Conservation (phyloP, 1,140 invertebrate species). For the Littorina saxatilis region DNA sequence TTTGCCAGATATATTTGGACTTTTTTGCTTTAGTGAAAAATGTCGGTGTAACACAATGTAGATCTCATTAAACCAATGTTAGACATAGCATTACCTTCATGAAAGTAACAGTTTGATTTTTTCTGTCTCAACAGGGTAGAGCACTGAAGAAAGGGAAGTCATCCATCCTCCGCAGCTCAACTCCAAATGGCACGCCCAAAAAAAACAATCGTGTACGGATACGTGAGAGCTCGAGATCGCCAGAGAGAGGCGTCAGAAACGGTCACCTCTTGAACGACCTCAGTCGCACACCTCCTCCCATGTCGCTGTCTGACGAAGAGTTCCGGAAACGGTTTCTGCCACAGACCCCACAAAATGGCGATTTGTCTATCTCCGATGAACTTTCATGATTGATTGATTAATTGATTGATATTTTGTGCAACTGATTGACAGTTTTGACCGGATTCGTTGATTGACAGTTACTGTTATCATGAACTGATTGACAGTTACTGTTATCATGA, state of each 20-base stretch:
- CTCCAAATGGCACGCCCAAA: slow-evolving; percentile 35
- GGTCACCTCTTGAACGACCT: slow-evolving; percentile 10
- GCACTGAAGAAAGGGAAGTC: slow-evolving; percentile 27
- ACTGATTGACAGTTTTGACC: too few relatives aligned
- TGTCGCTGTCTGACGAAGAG: slow-evolving; percentile 52
- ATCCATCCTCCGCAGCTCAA: slow-evolving; percentile 42
- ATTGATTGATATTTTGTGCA: too few relatives aligned
- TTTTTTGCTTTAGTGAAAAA: too few relatives aligned
- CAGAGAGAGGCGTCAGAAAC: slow-evolving; percentile 32
- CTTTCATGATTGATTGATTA: too few relatives aligned
- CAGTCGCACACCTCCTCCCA: slow-evolving; percentile 39
- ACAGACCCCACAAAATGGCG: slow-evolving; percentile 41
- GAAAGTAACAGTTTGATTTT: too few relatives aligned
- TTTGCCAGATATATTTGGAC: too few relatives aligned
- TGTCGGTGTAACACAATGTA: too few relatives aligned
- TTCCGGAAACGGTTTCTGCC: slow-evolving; percentile 51
- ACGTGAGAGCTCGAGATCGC: slow-evolving; percentile 48
- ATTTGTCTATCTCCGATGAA: slow-evolving; percentile 14
- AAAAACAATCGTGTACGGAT: slow-evolving; percentile 63
- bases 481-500: too few relatives aligned
- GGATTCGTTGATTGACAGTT: too few relatives aligned
- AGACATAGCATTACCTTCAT: too few relatives aligned
- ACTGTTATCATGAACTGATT: too few relatives aligned
- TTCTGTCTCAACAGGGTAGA: background rate
- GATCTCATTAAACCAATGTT: too few relatives aligned